Percentiles rank a stretch among this genome's conserved stretches.
Conservation (phyloP, 2,888 invertebrate species). For the Pimpla rufipes region DNA sequence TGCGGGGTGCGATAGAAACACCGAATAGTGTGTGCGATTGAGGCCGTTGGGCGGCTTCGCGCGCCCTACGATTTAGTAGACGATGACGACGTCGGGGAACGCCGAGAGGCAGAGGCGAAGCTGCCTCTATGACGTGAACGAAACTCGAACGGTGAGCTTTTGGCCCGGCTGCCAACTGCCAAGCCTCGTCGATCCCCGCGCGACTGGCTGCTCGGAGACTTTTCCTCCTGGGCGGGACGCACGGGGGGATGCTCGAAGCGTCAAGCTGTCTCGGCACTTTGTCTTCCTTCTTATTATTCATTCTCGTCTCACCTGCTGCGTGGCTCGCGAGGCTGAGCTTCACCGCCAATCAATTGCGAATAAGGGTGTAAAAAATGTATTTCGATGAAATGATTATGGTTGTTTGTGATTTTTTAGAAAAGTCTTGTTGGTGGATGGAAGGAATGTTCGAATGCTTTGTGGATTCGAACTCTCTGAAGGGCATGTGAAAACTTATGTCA, state of each 20-base stretch:
- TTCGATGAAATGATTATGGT: no score
- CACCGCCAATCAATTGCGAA: slow-evolving; percentile 20
- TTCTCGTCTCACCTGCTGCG: slow-evolving; percentile 37
- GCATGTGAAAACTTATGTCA: no score
- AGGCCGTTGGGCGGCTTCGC: slow-evolving; percentile 3
- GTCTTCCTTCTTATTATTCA: slow-evolving; percentile 44
- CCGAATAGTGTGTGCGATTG: not conserved
- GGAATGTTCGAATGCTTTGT: no score
- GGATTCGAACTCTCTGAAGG: no score
- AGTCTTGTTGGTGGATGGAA: no score
- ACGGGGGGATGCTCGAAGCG: not conserved
- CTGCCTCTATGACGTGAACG: slow-evolving; percentile 12
- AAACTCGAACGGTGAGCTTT: slow-evolving; percentile 47
- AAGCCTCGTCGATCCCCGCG: slow-evolving; percentile 16
- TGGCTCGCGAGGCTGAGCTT: not conserved
- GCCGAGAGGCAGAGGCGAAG: not conserved
- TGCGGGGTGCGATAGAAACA: not conserved
- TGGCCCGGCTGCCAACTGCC: slow-evolving; percentile 43
- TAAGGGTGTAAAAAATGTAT: slow-evolving; percentile 1
- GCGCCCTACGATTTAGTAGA: slow-evolving; percentile 24
- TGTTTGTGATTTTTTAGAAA: no score
- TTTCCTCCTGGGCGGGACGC: not conserved
- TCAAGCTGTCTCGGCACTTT: slow-evolving; percentile 35
- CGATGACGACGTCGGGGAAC: slow-evolving; percentile 14
- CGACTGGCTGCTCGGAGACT: not conserved